phyloP scores from a whole-genome alignment of 2,113 vertebrate genomes.

The Xiphophorus couchianus region DNA sequence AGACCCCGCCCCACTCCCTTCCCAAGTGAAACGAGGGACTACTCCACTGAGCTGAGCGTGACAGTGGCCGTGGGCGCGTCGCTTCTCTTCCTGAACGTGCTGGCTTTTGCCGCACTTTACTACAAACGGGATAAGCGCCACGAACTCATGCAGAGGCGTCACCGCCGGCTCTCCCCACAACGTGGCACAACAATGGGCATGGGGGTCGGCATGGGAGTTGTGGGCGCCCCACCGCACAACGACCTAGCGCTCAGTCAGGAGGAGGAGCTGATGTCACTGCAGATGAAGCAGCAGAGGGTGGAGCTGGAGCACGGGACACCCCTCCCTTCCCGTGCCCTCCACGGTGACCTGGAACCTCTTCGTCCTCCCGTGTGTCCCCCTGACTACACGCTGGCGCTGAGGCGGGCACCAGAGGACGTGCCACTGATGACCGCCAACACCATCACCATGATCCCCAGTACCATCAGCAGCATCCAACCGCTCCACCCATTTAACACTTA shows the following conservation, averaged over 20 bases:
- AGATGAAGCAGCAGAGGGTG: constrained; percentile 98
- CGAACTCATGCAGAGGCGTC: constrained; percentile 91
- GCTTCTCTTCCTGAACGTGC: constrained; percentile 94
- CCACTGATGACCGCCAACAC: constrained; percentile 97
- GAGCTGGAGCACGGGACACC: constrained; percentile 87
- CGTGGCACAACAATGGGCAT: constrained; percentile 79
- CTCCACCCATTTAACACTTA: constrained; percentile 98
- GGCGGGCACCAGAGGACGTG: constrained; percentile 96
- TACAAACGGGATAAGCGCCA: constrained; percentile 99
- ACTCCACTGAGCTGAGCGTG: constrained; percentile 97
- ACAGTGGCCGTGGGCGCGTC: constrained; percentile 97
- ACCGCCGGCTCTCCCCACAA: constrained; percentile 86
- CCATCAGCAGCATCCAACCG: constrained; percentile 97
- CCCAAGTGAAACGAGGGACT: constrained; percentile 93
- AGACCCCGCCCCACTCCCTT: constrained; percentile 86
- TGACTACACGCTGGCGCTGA: constrained; percentile 97
- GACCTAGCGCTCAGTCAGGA: constrained; percentile 96
- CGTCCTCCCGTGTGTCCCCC: constrained; percentile 92
- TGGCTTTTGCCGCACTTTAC: constrained; percentile 96
- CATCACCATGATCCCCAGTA: constrained; percentile 98
- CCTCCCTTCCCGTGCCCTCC: constrained; percentile 74
- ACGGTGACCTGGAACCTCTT: constrained; percentile 78
- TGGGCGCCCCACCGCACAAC: constrained; percentile 82
- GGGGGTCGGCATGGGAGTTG: constrained; percentile 73
- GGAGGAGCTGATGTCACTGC: constrained; percentile 98